A percentile compares a stretch with the other conserved stretches of the same genome.
phyloP scores from a whole-genome alignment of 37 sponge, comb jelly and placozoan genomes.

The Chondrosia reniformis region DNA sequence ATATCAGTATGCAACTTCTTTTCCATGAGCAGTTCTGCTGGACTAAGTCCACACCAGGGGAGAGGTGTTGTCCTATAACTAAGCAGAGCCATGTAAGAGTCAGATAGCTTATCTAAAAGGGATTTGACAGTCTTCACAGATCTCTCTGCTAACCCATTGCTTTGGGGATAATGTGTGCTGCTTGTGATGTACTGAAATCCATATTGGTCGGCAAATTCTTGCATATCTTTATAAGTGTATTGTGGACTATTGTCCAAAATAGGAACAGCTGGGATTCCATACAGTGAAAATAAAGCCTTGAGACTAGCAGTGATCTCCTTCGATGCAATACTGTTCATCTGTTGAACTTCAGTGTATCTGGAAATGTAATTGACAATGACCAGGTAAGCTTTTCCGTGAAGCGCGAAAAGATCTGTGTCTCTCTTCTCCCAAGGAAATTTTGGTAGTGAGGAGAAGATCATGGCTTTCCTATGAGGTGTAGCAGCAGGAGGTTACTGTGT shows the following conservation, averaged over 20 bases:
- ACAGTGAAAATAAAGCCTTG: conserved; percentile 4
- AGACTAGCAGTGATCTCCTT: neutral
- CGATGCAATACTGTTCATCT: neutral
- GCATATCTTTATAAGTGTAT: conserved; percentile 5
- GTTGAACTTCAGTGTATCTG: conserved; percentile 15
- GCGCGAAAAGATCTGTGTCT: neutral
- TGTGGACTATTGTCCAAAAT: conserved; percentile 8
- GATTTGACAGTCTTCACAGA: conserved; percentile 2
- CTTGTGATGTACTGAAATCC: conserved; percentile 5
- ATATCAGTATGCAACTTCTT: neutral
- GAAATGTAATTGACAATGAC: conserved; percentile 8
- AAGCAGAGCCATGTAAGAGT: conserved; percentile 2
- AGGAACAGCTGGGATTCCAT: conserved; percentile 2
- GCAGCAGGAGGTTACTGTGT: no score
- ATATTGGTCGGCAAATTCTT: neutral
- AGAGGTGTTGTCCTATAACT: conserved; percentile 5
- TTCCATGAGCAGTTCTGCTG: conserved; percentile 17
- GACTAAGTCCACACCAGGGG: conserved; percentile 22
- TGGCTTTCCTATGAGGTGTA: neutral
- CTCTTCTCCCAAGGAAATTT: conserved; percentile 1
- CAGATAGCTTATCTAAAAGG: neutral
- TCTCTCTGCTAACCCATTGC: conserved; percentile 16
- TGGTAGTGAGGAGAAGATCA: neutral
- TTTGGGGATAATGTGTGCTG: conserved; percentile 21
- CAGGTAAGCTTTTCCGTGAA: neutral